Evolutionary conservation across 2,113 vertebrate species (phyloP), one percentile per base, ranked within the genome.

Genomic region (Clarias gariepinus): DNA sequence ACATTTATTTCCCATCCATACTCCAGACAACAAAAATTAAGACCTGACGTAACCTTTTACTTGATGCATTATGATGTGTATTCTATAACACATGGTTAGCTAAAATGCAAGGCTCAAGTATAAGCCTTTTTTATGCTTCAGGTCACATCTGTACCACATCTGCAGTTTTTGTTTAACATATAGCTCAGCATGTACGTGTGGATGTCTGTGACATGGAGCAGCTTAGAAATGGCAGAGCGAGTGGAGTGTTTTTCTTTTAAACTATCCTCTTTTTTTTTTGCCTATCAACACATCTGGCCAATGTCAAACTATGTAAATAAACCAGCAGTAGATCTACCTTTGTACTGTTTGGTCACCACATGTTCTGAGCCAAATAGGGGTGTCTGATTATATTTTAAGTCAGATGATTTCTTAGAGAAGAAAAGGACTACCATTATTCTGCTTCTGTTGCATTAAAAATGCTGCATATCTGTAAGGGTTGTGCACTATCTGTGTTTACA

Each of bases 141-240:
- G 85, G 85, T 69, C 91, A 93, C 92, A 93, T 93, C 19, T 94
- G 93, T 90, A 82, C 11, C 88, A 91, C 93, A 94, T 93, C 91
- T 94, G 92, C 86, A 86, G 81, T 80, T 88, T 47, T 86, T 86
- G 81, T 88, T 52, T 83, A 63, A 82, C 6, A 10, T 66, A 3
- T 66, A 52, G 61, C 61, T 66, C 81, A 66, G 81, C 81, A 82
- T 47, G 61, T 81, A 21, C 41, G 23, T 77, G 47, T n/a, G 78
- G 18, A 81, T 64, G 33, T 52, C 81, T 19, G 23, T 9, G 41
- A 64, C 33, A 82, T 3, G 1, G 86, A 30, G 74, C 85, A 68
- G n/a, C 41, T 53, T 64, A 41, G 19, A 82, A 82, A 82, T 81
- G 71, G 77, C 85, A 36, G 58, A 61, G 71, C 28, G 55, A 60